Evolutionary conservation across 92 coral and sea anemone species (phyloP), one percentile per base, ranked within the genome.

Genomic region (Parazoanthus swiftii): DNA sequence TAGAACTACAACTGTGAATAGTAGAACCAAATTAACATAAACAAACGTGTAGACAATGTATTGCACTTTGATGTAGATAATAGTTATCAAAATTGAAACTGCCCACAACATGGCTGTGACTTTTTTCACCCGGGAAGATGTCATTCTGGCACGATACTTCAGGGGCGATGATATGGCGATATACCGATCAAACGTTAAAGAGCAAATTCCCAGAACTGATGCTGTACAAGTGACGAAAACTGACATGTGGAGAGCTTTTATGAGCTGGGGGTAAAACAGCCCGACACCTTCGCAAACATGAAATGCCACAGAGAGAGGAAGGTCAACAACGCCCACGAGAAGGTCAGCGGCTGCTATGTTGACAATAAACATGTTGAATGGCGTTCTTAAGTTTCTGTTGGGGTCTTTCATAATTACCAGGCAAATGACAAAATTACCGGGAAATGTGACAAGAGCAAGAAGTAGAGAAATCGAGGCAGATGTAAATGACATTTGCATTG

Each of bases 211-310:
- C 80, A 94, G 77, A 5, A 94, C 95, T 33, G 98, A 94, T 4
- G 98, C 95, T 4, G 98, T 85, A 35, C 98, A 94, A 35, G 98
- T 93, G 50, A 93, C 86, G 78, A 94, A 94, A 68, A 92, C 91
- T 26, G 91, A 90, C 63, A 94, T 78, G 74, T 94, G 98, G 11
- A 94, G 89, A 26, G 94, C 81, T 39, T 86, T 91, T 6, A 86
- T 89, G 82, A 94, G 88, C 72, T 81, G 42, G 8, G 48, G 75
- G 23, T 86, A 89, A 18, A 56, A 63, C 38, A 81, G 50, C 39
- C 88, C 89, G 50, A 89, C 71, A 58, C 98, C 98, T 71, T 94
- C 98, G 79, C 92, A 73, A 15, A 81, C 74, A 75, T 94, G 98
- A 81, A 85, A 94, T 3, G 94, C 91, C 56, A 92, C 91, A 8